These are phyloP conservation scores for Tanytarsus gracilentus DNA, from an alignment of 2,888 invertebrate genomes.

Conservation along the genomic window DNA sequence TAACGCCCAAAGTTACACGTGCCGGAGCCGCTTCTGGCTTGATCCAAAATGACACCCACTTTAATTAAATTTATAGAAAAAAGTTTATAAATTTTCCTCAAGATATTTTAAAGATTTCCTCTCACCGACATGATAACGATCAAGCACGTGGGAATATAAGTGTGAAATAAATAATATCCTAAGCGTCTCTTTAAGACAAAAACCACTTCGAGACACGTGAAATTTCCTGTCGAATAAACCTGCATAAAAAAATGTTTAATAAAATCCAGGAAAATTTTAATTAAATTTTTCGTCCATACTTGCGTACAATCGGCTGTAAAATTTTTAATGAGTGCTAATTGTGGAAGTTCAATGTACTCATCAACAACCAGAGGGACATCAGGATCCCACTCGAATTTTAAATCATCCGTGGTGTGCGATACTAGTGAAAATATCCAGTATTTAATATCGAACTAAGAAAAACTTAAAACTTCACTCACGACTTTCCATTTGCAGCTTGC, in stretches of 20 bases:
- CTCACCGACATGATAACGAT: conserved; percentile 90
- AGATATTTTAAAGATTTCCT: conserved; percentile 35
- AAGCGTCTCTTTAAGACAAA: conserved; percentile 80
- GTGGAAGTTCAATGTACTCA: conserved; percentile 79
- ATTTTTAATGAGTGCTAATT: conserved; percentile 77
- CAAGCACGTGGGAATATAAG: conserved; percentile 86
- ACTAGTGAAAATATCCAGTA: background rate
- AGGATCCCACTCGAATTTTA: conserved; percentile 21
- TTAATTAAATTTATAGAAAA: conserved; percentile 33
- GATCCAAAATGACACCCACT: conserved; percentile 95
- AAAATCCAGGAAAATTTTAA: background rate
- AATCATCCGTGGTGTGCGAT: conserved; percentile 20
- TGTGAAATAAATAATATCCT: conserved; percentile 87
- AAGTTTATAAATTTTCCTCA: background rate
- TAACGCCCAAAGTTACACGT: conserved; percentile 83
- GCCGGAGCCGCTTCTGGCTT: conserved; percentile 92
- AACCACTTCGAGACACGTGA: conserved; percentile 83
- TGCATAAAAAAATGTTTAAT: background rate
- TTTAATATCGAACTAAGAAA: background rate
- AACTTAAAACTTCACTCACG: conserved; percentile 52
- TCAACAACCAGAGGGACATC: conserved; percentile 66
- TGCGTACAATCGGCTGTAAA: conserved; percentile 83
- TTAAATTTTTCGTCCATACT: conserved; percentile 35
- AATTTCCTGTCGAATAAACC: conserved; percentile 58
- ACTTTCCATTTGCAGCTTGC: conserved; percentile 90